Evolutionary conservation across 2,888 invertebrate genomes (phyloP), one percentile per base, ranked within the genome.

Genomic region (Diaperis boleti): DNA sequence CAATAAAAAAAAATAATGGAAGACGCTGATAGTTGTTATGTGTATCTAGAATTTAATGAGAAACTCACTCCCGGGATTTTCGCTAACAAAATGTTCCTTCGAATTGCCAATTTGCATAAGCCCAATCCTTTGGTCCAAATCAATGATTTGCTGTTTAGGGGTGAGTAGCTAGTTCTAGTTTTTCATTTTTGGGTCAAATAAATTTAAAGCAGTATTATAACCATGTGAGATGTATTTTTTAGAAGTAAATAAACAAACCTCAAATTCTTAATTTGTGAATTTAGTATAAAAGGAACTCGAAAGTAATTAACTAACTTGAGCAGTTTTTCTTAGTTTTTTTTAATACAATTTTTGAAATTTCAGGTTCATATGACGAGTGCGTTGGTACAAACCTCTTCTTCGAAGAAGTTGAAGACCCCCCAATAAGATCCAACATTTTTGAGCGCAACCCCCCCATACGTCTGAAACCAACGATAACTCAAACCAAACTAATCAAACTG

Each of bases 311-410:
- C n/a, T n/a, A n/a, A n/a, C n/a, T n/a, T n/a, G n/a, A n/a, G n/a
- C n/a, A n/a, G n/a, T n/a, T n/a, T n/a, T n/a, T n/a, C n/a, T n/a
- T n/a, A n/a, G n/a, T n/a, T n/a, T n/a, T n/a, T n/a, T n/a, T n/a
- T n/a, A n/a, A n/a, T n/a, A 20, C 3, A 20, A 20, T 20, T 3
- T 20, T 20, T 26, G 1, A 26, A 3, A 8, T 5, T 26, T 5
- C 77, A 87, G 92, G 92, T 11, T 85, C 85, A 49, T 91, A 87
- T 79, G 88, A 88, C 73, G 86, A 87, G 75, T 83, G 88, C 5
- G 77, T 89, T 62, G 92, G 92, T 13, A 92, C 92, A 10, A 87
- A 88, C 68, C 82, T 92, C 76, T 90, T 92, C 76, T 92, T 92
- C 76, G 87, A 89, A 75, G 87, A 87, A 71, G 85, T 88, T 64